Base-by-base conservation (phyloP, 1,140 invertebrate genomes). In the Agrypnia vestita region DNA sequence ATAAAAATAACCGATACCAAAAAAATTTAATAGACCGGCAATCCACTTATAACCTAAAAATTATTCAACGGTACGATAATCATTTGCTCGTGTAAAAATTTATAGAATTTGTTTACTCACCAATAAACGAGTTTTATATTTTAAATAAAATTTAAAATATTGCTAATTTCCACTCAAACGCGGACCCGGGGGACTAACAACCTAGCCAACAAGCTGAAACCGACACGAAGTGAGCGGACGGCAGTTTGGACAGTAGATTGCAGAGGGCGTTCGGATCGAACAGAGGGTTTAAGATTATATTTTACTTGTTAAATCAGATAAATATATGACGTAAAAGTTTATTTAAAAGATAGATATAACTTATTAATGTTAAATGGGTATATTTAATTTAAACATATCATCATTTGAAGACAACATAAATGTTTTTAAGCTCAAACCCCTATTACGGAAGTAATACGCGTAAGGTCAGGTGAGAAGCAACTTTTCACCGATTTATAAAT, bases 181-280 rank as follows among this genome's bases (percentile, higher is more conserved):
- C 62, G 67, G 25, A 69, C 43, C 17, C 51, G 11, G 25, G 67
- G 47, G 19, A 49, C 67, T 25, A 35, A 35, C 25, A 35, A 17
- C 15, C 46, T 71, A 19, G 67, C 67, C 19, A 51, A 71, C 67
- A 21, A 71, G 47, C 67, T 51, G 47, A 71, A 71, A 51, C 67
- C 46, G 46, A 51, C 46, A 49, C 67, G 67, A 51, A 51, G 67
- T 49, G 17, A 49, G 47, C 9, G 11, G 67, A 35, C 8, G 11
- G 49, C 49, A 51, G 8, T 25, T 59, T 59, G 15, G 55, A 64
- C 19, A 12, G 11, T 19, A 12, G 61, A 35, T 25, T 13, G 67
- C 10, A 71, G 67, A 51, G 44, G 67, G 67, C 67, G 67, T 46
- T 71, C 15, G 47, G 10, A 15, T 8, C 35, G 44, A 67, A 46